These are phyloP conservation scores for Pseudochirops corinnae DNA, from an alignment of 2,797 vertebrate genomes.

Conservation along the genomic window DNA sequence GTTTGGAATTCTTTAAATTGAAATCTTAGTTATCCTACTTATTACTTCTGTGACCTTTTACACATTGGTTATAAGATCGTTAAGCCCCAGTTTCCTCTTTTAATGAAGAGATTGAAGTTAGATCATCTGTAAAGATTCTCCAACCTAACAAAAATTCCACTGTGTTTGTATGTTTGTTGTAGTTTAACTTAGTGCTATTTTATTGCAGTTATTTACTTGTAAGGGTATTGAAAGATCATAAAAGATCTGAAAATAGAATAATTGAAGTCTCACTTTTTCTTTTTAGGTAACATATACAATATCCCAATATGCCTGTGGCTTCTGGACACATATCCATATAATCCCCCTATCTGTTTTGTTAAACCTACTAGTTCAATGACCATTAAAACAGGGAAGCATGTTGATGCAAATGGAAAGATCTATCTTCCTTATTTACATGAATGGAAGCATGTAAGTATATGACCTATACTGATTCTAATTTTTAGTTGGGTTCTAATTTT, in stretches of 20 bases:
- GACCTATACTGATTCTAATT: conserved; percentile 20
- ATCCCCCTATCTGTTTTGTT: conserved; percentile 99
- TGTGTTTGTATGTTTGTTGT: conserved; percentile 19
- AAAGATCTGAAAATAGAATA: conserved; percentile 40
- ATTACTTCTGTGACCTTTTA: neutral
- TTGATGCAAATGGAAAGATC: conserved; percentile 98
- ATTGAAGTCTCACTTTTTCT: conserved; percentile 70
- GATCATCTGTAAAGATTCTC: neutral
- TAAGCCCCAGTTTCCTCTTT: neutral
- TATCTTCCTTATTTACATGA: conserved; percentile 98
- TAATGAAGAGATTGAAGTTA: neutral
- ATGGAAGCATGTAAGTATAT: conserved; percentile 96
- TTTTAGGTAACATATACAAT: conserved; percentile 95
- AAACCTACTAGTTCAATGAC: conserved; percentile 99
- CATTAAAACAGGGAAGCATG: conserved; percentile 99
- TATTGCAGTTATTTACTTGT: neutral
- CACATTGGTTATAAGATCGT: neutral
- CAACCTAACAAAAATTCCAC: neutral
- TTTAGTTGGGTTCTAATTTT: neutral
- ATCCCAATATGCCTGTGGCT: conserved; percentile 99
- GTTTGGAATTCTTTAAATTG: neutral
- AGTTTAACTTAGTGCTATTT: conserved; percentile 18
- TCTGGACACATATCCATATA: conserved; percentile 98
- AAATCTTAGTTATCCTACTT: neutral
- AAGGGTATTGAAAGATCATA: conserved; percentile 52